Evolutionary conservation across 2,797 vertebrate genomes (phyloP), one percentile per base, ranked within the genome.

Genomic region (Borostomias antarcticus): DNA sequence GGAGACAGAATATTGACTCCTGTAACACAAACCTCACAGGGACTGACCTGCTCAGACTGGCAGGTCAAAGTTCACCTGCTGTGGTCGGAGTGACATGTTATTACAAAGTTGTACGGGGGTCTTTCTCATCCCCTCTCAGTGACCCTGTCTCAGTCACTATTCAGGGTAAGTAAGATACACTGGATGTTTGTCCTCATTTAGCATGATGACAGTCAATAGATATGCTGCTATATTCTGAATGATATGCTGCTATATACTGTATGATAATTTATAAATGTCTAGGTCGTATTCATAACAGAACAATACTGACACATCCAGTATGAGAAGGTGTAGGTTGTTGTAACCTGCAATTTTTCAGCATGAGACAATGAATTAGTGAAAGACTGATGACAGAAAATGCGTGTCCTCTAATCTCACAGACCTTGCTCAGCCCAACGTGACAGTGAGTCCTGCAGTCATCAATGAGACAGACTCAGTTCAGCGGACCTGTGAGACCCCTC

Each of bases 381-480:
- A n/a, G n/a, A n/a, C n/a, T n/a, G n/a, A n/a, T n/a, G n/a, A n/a
- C n/a, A n/a, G n/a, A n/a, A n/a, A n/a, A n/a, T n/a, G n/a, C n/a
- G n/a, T n/a, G n/a, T n/a, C n/a, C n/a, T 37, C n/a, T 21, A 10
- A 40, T 28, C 35, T 15, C 4, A 19, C 43, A 61, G 58, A 17
- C 3, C 4, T 26, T n/a, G 1, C 0, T 64, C n/a, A 2, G 45
- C 57, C 74, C 29, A 15, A 10, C 0, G 26, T 79, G 60, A 50
- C 2, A 10, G 64, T 70, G 62, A 62, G 0, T 52, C 4, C 54
- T 51, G 0, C 1, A 0, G 2, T 35, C 43, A 69, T 80, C 50
- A 73, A 7, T 62, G 75, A 81, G 47, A 70, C n/a, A 6, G 73
- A 75, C 17, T 56, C 54, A 4, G 70, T 85, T 32, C 66, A 73